Evolutionary conservation across 2,113 vertebrate species (phyloP).

Genomic region (Nothoprocta perdicaria): DNA sequence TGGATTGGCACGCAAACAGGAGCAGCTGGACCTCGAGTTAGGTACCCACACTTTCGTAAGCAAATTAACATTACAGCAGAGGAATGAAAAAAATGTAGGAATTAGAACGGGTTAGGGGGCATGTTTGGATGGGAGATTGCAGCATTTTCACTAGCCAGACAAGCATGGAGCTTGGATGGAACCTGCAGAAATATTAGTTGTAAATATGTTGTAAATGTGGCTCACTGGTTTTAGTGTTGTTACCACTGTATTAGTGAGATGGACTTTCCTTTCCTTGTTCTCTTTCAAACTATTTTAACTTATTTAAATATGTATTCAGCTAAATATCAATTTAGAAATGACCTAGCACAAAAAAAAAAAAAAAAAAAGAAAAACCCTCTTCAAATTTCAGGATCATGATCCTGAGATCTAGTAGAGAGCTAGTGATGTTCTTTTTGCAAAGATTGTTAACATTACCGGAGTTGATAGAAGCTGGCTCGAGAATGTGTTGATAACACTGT

Average conservation of each 20-base stretch:
- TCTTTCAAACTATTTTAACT: not conserved
- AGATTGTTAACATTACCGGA: not conserved
- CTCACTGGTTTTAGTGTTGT: not conserved
- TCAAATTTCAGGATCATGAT: not conserved
- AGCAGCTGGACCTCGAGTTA: constrained; percentile 54
- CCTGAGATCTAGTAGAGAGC: not conserved
- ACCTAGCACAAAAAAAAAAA: not conserved
- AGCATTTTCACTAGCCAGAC: constrained; percentile 7
- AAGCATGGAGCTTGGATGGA: not conserved
- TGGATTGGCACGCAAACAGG: constrained; percentile 40
- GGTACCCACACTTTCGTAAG: constrained; percentile 29
- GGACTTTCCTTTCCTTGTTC: not conserved
- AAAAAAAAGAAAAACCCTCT: not conserved
- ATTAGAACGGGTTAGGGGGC: constrained; percentile 37
- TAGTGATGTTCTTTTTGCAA: not conserved
- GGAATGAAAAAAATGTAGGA: constrained; percentile 50
- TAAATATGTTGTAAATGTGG: not conserved
- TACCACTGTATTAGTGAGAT: not conserved
- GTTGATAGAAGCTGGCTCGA: not conserved
- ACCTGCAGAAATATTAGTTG: not conserved
- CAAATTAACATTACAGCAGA: constrained; percentile 26
- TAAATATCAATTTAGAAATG: not conserved
- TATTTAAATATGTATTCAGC: not conserved
- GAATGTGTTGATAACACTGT: not conserved
- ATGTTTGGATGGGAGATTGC: not conserved